These are phyloP conservation scores for Corvus hawaiiensis DNA, from an alignment of 2,113 vertebrate genomes.

Conservation along the genomic window DNA sequence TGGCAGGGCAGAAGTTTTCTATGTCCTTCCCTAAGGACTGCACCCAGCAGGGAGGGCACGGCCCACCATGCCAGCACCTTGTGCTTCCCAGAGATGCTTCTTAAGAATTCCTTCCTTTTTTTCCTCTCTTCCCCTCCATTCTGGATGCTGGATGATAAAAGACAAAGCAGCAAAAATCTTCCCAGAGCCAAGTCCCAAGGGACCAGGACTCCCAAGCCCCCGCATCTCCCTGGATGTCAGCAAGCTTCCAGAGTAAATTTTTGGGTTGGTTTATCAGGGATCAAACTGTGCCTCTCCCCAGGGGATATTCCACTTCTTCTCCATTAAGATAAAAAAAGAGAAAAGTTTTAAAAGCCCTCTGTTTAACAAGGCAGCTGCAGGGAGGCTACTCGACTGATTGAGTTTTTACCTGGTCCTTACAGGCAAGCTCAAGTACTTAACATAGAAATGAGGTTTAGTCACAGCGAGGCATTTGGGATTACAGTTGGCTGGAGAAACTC, in stretches of 20 bases:
- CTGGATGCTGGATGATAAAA: background rate
- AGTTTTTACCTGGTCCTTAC: slow-evolving; percentile 54
- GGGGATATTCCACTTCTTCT: background rate
- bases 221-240: background rate
- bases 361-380: slow-evolving; percentile 49
- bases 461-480: slow-evolving; percentile 59
- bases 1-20: background rate
- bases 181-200: background rate
- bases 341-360: background rate
- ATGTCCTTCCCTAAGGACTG: background rate
- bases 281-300: background rate
- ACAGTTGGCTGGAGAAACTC: slow-evolving; percentile 27
- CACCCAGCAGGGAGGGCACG: background rate
- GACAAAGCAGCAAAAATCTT: background rate
- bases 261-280: background rate
- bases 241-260: background rate
- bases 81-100: background rate
- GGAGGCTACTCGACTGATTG: slow-evolving; percentile 51
- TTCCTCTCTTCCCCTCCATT: background rate
- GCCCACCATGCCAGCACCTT: fast-evolving
- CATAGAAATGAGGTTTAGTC: slow-evolving; percentile 68
- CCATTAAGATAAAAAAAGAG: slow-evolving; percentile 16
- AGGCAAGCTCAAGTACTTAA: slow-evolving; percentile 50
- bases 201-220: background rate
- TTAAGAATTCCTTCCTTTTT: background rate